Evolutionary conservation across 2,888 invertebrate species (phyloP), one percentile per base, ranked within the genome.

Genomic region (Byasa hedistus): DNA sequence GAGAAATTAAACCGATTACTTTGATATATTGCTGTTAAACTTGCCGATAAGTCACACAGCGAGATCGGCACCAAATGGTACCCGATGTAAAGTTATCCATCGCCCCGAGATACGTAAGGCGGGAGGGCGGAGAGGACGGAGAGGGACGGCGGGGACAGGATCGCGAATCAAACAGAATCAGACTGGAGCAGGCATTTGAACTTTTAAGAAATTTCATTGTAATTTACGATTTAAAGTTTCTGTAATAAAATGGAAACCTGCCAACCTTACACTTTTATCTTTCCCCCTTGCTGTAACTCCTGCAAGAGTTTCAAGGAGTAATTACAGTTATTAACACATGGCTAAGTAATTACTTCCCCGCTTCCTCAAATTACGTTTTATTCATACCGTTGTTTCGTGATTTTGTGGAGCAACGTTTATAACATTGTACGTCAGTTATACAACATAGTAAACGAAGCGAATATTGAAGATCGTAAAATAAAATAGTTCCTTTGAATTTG

Each of bases 1-100:
- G 90, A 90, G 91, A 90, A 90, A 91, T 90, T 91, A 89, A 91
- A 87, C 83, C 89, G 86, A 90, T 91, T 89, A 90, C 89, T 85
- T 86, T 91, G 91, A 91, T 89, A 89, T 89, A 91, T 91, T 77
- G 83, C 83, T 79, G 81, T 87, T 86, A 87, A 89, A 91, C 84
- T 90, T 87, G 79, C 87, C 89, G 88, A 90, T 91, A 91, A 91
- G 89, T 91, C 89, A 90, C 81, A 81, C 82, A 79, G 84, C 84
- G 85, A 84, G 87, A 87, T 89, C 86, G 88, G 85, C 83, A 84
- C 83, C 85, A 82, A 89, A 87, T 85, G 88, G 88, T 85, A 86
- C 83, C 81, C 85, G 77, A 82, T 87, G 86, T 85, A 84, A 89
- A 89, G 85, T 89, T 89, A 87, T 84, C 87, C 84, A 84, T 85